These are phyloP conservation scores for Drosophila neutralis DNA, from an alignment of 2,888 invertebrate species.

Conservation along the genomic window DNA sequence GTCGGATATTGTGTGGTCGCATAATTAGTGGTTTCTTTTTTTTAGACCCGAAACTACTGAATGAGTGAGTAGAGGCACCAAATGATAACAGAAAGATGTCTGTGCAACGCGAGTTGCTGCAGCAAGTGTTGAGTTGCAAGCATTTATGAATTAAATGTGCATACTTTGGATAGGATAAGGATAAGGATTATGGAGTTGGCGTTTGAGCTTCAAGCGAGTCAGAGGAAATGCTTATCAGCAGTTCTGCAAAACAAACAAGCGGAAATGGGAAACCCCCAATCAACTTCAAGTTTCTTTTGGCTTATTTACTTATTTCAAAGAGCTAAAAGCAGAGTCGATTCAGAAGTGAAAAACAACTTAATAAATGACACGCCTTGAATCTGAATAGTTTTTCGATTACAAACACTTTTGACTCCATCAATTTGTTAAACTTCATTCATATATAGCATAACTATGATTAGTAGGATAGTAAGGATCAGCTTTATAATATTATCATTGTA, in stretches of 20 bases:
- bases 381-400: neutral
- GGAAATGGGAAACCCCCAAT: neutral
- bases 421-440: neutral
- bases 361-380: neutral
- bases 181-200: neutral
- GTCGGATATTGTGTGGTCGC: constrained; percentile 60
- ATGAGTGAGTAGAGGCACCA: constrained; percentile 3
- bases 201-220: neutral
- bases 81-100: neutral
- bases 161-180: neutral
- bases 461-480: neutral
- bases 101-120: neutral
- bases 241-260: neutral
- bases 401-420: neutral
- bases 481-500: neutral
- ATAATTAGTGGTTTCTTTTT: constrained; percentile 77
- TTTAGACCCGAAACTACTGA: constrained; percentile 25
- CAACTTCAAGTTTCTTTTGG: neutral
- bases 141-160: neutral
- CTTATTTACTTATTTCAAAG: neutral
- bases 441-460: neutral
- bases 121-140: neutral
- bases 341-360: neutral
- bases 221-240: neutral
- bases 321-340: neutral